Evolutionary conservation across 2,113 vertebrate species (phyloP), one percentile per base, ranked within the genome.

Genomic region (Xyrauchen texanus): DNA sequence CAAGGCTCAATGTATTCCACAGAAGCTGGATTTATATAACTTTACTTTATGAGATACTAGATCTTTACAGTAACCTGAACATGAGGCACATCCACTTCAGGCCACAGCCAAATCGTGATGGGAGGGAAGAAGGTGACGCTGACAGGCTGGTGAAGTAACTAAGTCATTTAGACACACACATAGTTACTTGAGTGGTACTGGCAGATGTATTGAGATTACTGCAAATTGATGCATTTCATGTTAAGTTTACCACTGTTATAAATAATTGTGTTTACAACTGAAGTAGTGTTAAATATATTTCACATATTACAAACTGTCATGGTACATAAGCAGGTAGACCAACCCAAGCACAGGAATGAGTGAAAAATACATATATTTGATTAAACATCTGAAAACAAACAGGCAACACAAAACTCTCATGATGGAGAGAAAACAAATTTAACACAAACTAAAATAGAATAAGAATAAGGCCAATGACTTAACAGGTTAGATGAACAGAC

Each of bases 1-100:
- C 80, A 70, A 86, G 80, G 82, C 65, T 81, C 81, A 78, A 87
- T 83, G 80, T 85, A 80, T 79, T 80, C 78, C 60, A 78, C 69
- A 76, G 76, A 79, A 34, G 34, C 34, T 68, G 75, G 81, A 81
- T 87, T 88, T 84, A 89, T 87, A 82, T 82, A 79, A 76, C 68
- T 73, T 79, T 78, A 47, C 74, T 73, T 77, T 83, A 77, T 52
- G 52, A 81, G 62, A 45, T 68, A 82, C 65, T 67, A 77, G 76
- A 68, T 49, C 68, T 68, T 76, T 81, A 82, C 79, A 77, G 68
- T 57, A 46, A 34, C 81, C 68, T 70, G 74, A 78, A 51, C 13
- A 9, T 73, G 34, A 79, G 77, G 83, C 66, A 58, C 63, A 77
- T 80, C 82, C 60, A 68, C 66, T 66, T 45, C 45, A 16, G 66